These are phyloP conservation scores for Tiliqua scincoides DNA, from an alignment of 2,113 vertebrate genomes.

Conservation along the genomic window DNA sequence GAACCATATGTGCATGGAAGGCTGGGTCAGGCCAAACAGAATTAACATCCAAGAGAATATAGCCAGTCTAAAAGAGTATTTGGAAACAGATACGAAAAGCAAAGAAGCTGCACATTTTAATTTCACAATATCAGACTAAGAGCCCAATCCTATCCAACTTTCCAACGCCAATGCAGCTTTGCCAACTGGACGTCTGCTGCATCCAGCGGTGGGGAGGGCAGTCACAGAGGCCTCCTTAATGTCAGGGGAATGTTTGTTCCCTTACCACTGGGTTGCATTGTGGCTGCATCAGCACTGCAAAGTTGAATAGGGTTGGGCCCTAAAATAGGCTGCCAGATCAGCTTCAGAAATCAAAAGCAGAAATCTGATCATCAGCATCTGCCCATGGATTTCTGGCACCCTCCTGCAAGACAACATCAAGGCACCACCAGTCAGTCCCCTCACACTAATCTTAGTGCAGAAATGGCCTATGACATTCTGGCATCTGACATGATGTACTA, in stretches of 20 bases:
- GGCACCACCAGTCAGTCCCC: background rate
- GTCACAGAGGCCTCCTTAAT: too few relatives aligned
- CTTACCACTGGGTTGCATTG: too few relatives aligned
- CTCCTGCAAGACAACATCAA: background rate
- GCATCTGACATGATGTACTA: too few relatives aligned
- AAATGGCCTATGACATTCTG: accelerated
- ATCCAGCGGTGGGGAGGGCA: too few relatives aligned
- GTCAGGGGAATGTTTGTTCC: too few relatives aligned
- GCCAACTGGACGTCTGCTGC: too few relatives aligned
- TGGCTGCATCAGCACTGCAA: too few relatives aligned
- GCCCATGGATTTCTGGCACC: background rate
- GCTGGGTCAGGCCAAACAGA: background rate
- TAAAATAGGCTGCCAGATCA: constrained; percentile 19
- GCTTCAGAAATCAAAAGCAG: background rate
- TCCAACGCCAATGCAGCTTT: too few relatives aligned
- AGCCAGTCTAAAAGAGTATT: background rate
- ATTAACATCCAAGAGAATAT: background rate
- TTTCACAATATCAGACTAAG: background rate
- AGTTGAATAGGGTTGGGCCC: too few relatives aligned
- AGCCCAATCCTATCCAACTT: too few relatives aligned
- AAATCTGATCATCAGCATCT: background rate
- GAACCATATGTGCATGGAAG: constrained; percentile 7
- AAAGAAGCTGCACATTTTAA: background rate
- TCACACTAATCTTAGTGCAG: background rate
- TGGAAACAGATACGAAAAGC: constrained; percentile 37